Evolutionary conservation across 2,888 invertebrate genomes (phyloP).

Genomic region (Pollenia griseotomentosa): DNA sequence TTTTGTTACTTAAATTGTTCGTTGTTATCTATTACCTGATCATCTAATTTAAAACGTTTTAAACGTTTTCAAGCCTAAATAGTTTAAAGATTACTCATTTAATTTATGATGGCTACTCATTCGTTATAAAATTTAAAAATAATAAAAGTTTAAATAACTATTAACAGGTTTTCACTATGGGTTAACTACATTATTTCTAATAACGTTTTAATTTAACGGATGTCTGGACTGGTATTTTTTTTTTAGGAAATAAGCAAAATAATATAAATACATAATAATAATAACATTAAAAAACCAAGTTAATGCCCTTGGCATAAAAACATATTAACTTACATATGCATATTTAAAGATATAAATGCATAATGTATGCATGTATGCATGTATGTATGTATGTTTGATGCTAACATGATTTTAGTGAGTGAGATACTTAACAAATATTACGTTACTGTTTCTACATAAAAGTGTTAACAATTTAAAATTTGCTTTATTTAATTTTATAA

Average conservation of each 20-base stretch:
- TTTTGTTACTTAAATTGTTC: background rate
- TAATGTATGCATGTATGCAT: background rate
- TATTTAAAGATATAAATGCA: conserved; percentile 2
- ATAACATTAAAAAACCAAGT: background rate
- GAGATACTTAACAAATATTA: conserved; percentile 42
- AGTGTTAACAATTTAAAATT: conserved; percentile 6
- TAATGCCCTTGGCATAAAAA: conserved; percentile 63
- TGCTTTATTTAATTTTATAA: background rate
- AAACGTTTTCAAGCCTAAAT: background rate
- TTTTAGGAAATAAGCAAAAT: conserved; percentile 34
- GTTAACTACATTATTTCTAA: background rate
- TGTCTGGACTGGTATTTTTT: background rate
- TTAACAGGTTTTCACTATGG: background rate
- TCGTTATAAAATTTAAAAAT: background rate
- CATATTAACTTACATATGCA: conserved; percentile 7
- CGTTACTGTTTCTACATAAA: conserved; percentile 20
- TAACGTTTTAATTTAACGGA: conserved; percentile 10
- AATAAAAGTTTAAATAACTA: conserved; percentile 1
- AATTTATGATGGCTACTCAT: background rate
- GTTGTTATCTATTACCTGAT: background rate
- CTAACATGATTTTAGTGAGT: background rate
- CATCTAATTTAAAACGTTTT: background rate
- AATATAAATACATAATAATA: background rate
- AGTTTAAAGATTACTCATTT: background rate
- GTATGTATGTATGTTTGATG: background rate